These are phyloP conservation scores for Solen grandis DNA, from an alignment of 1,140 invertebrate species.

Conservation along the genomic window DNA sequence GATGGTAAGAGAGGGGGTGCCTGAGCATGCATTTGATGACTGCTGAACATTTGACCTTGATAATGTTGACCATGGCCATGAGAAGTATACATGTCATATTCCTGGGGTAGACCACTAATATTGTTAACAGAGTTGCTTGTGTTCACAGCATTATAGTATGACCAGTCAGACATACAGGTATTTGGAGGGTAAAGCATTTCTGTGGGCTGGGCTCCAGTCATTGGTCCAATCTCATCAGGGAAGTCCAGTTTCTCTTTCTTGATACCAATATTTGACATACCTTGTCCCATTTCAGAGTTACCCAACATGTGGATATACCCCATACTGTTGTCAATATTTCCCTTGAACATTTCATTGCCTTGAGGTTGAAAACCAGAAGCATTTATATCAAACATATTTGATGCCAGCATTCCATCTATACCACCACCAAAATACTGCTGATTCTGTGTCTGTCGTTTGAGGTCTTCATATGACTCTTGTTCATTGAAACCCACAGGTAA, in stretches of 20 bases:
- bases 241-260: conserved; percentile 45
- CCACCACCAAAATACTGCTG: neutral
- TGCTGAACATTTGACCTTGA: neutral
- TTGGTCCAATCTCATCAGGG: neutral
- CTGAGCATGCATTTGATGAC: neutral
- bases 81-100: neutral
- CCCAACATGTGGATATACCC: conserved; percentile 48
- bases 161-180: conserved; percentile 41
- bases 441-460: neutral
- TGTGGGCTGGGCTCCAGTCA: neutral
- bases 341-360: conserved; percentile 31
- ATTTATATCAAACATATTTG: neutral
- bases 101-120: neutral
- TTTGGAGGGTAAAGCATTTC: conserved; percentile 26
- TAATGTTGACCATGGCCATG: neutral
- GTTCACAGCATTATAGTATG: conserved; percentile 26
- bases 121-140: neutral
- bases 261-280: conserved; percentile 24
- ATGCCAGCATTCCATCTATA: neutral
- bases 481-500: neutral
- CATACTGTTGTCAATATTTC: neutral
- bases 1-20: conserved; percentile 10
- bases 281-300: conserved; percentile 1
- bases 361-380: neutral
- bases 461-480: neutral